A percentile compares a stretch with the other conserved stretches of the same genome.
Conservation (phyloP, 2,888 invertebrate genomes). For the Cephus sareptanus region DNA sequence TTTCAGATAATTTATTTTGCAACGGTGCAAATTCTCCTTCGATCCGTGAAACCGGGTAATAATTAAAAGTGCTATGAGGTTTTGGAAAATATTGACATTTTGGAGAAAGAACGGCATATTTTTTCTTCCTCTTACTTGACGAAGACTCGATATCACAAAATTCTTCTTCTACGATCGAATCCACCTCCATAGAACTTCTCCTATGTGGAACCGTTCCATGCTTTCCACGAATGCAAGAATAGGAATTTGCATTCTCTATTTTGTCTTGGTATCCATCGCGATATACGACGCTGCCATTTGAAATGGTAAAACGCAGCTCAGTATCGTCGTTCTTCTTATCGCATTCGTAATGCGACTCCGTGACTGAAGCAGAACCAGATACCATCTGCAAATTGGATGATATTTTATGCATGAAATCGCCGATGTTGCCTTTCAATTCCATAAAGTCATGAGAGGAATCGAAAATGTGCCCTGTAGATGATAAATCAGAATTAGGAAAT, state of each 20-base stretch:
- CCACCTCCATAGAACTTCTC: background rate
- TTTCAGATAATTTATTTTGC: conserved; percentile 15
- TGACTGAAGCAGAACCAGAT: background rate
- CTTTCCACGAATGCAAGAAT: background rate
- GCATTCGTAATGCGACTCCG: background rate
- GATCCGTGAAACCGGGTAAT: conserved; percentile 16
- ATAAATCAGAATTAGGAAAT: background rate
- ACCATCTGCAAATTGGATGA: conserved; percentile 12
- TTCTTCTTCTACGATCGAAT: background rate
- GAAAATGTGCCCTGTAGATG: background rate
- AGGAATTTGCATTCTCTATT: background rate
- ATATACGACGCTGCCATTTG: background rate
- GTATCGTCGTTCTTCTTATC: background rate
- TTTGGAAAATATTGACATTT: background rate
- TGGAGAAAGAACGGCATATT: background rate
- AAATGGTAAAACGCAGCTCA: background rate
- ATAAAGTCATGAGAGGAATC: background rate
- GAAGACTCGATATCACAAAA: background rate
- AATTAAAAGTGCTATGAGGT: background rate
- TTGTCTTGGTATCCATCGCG: background rate
- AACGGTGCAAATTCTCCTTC: conserved; percentile 18
- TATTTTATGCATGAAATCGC: conserved; percentile 24
- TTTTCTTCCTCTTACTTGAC: background rate
- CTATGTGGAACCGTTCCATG: background rate
- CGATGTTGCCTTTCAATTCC: conserved; percentile 5